Conservation (phyloP, 2,797 vertebrate species). For the Tarsius wallacei region DNA sequence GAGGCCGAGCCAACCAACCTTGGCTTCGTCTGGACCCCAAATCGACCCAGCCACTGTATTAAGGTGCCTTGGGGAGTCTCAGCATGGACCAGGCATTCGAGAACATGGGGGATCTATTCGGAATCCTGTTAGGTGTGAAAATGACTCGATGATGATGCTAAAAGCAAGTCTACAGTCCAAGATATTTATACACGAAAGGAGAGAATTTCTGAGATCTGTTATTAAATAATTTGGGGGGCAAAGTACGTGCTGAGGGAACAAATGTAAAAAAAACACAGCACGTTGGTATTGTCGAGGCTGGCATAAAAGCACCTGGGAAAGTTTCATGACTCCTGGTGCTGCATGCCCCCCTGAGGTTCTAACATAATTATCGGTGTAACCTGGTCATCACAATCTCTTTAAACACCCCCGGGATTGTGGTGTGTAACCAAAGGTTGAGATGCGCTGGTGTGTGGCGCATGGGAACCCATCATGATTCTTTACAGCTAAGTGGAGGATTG, state of each 20-base stretch:
- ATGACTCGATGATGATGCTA: fast-evolving
- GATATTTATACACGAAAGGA: neutral
- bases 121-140: neutral
- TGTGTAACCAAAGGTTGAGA: neutral
- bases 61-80: neutral
- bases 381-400: neutral
- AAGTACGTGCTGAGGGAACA: neutral
- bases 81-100: neutral
- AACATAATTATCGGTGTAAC: neutral
- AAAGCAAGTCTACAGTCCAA: neutral
- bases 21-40: neutral
- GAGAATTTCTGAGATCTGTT: neutral
- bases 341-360: neutral
- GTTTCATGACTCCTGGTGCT: neutral
- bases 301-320: neutral
- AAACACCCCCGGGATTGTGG: too few relatives aligned
- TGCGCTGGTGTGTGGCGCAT: neutral
- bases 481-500: neutral
- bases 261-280: neutral
- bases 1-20: fast-evolving
- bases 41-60: too few relatives aligned
- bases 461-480: neutral
- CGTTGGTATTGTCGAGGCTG: neutral
- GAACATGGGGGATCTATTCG: fast-evolving
- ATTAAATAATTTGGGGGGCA: neutral